Conservation (phyloP, 64 coral and sea anemone species). For the Stichodactyla helianthus region DNA sequence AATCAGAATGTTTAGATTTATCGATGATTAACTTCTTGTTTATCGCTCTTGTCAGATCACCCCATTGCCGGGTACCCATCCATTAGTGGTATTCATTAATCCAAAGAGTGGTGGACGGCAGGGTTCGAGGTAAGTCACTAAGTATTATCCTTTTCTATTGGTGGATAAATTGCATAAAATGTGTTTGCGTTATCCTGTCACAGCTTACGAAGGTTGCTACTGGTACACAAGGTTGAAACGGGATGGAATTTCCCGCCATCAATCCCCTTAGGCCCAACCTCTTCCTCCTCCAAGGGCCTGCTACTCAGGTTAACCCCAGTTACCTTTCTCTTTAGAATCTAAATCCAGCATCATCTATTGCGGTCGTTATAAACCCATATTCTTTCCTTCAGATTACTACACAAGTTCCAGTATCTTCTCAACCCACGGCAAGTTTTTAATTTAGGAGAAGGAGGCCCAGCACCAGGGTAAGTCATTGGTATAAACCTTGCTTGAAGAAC, state of each 20-base stretch:
- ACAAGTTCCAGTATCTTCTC: slow-evolving; percentile 95
- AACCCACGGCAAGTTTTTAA: slow-evolving; percentile 99
- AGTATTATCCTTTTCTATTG: too few relatives aligned
- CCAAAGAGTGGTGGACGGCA: slow-evolving; percentile 97
- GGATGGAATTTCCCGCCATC: too few relatives aligned
- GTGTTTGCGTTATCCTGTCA: too few relatives aligned
- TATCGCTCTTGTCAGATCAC: slow-evolving; percentile 40
- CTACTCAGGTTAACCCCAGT: too few relatives aligned
- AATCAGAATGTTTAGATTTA: too few relatives aligned
- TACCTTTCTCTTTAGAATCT: too few relatives aligned
- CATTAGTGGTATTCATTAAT: slow-evolving; percentile 95
- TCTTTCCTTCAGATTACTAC: slow-evolving; percentile 50
- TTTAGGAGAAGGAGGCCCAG: slow-evolving; percentile 86
- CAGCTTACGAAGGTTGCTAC: background rate
- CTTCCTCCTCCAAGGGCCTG: too few relatives aligned
- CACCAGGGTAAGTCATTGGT: slow-evolving; percentile 61
- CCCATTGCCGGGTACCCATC: slow-evolving; percentile 80
- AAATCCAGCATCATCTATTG: background rate
- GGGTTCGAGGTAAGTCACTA: slow-evolving; percentile 54
- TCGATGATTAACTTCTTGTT: too few relatives aligned
- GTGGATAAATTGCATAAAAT: too few relatives aligned
- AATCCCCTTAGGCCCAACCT: too few relatives aligned
- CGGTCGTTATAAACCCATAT: background rate
- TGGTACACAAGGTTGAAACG: too few relatives aligned
- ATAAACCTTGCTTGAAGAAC: too few relatives aligned